Percentiles rank a stretch among this genome's conserved stretches.
Evolutionary conservation across 2,113 vertebrate species (phyloP).

Genomic region (Numenius arquata): DNA sequence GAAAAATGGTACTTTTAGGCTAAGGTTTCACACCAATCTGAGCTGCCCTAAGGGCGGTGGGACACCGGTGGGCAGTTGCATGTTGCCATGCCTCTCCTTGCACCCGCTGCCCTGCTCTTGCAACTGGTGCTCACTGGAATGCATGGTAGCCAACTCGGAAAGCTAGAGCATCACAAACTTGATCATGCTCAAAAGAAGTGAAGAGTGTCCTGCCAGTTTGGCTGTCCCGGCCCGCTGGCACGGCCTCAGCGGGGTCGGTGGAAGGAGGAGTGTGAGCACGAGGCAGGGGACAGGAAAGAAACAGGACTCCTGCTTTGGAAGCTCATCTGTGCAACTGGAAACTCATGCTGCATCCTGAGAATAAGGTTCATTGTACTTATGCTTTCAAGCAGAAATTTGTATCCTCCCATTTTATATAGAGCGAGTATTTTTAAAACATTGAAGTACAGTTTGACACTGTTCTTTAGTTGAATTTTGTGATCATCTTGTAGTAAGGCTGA

Average conservation of each 20-base stretch:
- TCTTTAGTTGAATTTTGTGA: background rate
- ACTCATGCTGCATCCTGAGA: background rate
- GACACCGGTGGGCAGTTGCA: background rate
- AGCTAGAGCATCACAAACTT: background rate
- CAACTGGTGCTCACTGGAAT: background rate
- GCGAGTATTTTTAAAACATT: background rate
- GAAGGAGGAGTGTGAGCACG: background rate
- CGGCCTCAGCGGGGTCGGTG: accelerated
- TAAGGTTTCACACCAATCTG: background rate
- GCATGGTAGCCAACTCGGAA: background rate
- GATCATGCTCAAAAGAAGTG: background rate
- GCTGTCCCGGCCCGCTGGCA: background rate
- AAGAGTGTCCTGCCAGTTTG: background rate
- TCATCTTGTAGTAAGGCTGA: background rate
- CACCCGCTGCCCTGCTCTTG: background rate
- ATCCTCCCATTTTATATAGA: background rate
- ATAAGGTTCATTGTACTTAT: background rate
- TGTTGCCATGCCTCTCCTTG: background rate
- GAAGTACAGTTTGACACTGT: background rate
- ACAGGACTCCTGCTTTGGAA: background rate
- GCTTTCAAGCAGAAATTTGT: background rate
- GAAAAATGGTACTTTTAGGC: accelerated
- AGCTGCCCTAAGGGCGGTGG: background rate
- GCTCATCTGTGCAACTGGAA: background rate
- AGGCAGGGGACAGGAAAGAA: background rate